Base-by-base conservation (phyloP, 1,140 invertebrate species). In the Drosophila baimaii region DNA sequence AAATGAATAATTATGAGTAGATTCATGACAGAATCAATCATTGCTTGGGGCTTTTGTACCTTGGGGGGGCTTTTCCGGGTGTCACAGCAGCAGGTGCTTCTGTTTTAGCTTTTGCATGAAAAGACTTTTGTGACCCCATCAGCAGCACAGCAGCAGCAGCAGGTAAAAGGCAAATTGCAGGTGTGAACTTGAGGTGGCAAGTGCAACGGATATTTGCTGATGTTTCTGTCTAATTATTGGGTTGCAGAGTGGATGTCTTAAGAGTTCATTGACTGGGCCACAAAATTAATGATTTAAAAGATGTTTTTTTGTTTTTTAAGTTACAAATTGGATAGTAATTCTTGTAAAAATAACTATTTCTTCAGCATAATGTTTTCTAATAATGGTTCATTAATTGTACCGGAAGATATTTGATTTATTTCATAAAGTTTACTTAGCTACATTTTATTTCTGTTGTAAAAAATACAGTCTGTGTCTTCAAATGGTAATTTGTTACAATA, bases 141-240 rank as follows among this genome's bases (percentile, higher is more conserved):
- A 46, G 15, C 56, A 43, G n/a, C n/a, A n/a, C n/a, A n/a, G n/a
- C n/a, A n/a, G n/a, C n/a, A n/a, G n/a, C n/a, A 5, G 54, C 13
- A 63, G 47, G 59, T 13, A 47, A 54, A 54, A 54, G 31, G 29
- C 51, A 51, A 77, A 71, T 81, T 81, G 78, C 82, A 76, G 65
- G 74, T 74, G 80, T 81, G 82, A 81, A 79, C 82, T 86, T 79
- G 70, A 76, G 61, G 74, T 68, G 68, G 27, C 49, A 66, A 61
- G 51, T 23, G 25, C 33, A 68, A 33, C 31, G 47, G 29, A 44
- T 49, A 57, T 39, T 44, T 61, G 52, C 58, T 54, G 46, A 27
- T 65, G 10, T 0, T n/a, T 39, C 15, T 55, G 52, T 27, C 25
- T 13, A 25, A 25, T 39, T 13, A 43, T 2, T 19, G 3, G n/a